Conservation (phyloP, 2,113 vertebrate genomes). For the Martes martes region DNA sequence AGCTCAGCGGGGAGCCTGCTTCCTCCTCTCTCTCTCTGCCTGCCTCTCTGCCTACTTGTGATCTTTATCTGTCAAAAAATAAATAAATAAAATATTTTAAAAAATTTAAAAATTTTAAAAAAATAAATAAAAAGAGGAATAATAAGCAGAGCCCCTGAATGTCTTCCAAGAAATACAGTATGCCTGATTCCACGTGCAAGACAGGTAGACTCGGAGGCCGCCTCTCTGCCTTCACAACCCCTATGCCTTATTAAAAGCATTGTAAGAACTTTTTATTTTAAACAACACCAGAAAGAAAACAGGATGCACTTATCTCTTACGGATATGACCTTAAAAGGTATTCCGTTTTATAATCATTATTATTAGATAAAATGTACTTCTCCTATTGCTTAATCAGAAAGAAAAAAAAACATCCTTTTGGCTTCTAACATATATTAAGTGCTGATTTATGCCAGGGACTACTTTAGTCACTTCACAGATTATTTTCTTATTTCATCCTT, state of each 20-base stretch:
- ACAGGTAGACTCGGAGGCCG: not conserved
- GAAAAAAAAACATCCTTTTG: not conserved
- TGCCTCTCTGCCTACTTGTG: no score
- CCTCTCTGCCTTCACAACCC: not conserved
- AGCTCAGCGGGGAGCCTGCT: no score
- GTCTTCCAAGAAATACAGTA: not conserved
- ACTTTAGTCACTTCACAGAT: not conserved
- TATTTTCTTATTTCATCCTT: not conserved
- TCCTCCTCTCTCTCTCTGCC: no score
- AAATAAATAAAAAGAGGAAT: not conserved
- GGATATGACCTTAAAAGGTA: not conserved
- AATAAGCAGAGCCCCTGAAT: not conserved
- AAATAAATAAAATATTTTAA: no score
- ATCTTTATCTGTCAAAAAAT: no score
- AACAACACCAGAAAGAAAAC: not conserved
- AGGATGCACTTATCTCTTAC: not conserved
- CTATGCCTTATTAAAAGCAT: not conserved
- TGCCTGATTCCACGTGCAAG: not conserved
- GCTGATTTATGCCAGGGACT: not conserved
- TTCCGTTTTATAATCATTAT: not conserved
- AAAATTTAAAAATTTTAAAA: no score
- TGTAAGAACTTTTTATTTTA: not conserved
- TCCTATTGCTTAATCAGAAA: not conserved
- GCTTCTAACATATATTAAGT: not conserved
- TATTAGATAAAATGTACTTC: not conserved